These are phyloP conservation scores for Emmelina monodactyla DNA, from an alignment of 2,888 invertebrate genomes.

Conservation along the genomic window DNA sequence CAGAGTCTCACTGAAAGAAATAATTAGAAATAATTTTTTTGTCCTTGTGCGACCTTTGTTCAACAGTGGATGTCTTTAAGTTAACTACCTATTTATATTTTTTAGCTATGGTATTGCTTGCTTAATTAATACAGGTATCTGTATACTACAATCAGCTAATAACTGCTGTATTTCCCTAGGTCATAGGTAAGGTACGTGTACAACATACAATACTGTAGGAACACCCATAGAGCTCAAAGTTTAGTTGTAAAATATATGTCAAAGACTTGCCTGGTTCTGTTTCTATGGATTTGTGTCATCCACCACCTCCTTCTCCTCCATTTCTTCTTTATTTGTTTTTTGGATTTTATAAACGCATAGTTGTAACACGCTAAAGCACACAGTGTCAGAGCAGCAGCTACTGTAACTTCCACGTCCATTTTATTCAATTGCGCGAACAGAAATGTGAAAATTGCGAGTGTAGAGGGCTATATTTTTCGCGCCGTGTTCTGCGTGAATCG, in stretches of 20 bases:
- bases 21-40: too few relatives aligned
- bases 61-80: too few relatives aligned
- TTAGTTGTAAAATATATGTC: neutral
- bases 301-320: neutral
- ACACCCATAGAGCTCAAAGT: neutral
- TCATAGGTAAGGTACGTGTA: too few relatives aligned
- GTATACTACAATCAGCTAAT: too few relatives aligned
- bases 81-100: too few relatives aligned
- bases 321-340: neutral
- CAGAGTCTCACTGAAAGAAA: constrained; percentile 2
- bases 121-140: too few relatives aligned
- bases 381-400: neutral
- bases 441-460: constrained; percentile 20
- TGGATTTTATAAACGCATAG: too few relatives aligned
- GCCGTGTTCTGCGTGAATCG: too few relatives aligned
- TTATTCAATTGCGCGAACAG: neutral
- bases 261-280: neutral
- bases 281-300: neutral
- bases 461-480: constrained; percentile 40
- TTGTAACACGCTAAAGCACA: constrained; percentile 2
- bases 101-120: too few relatives aligned
- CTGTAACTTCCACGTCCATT: neutral
- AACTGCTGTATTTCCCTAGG: too few relatives aligned
- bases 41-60: too few relatives aligned
- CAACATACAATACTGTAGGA: too few relatives aligned